Evolutionary conservation across 2,113 vertebrate species (phyloP).

Genomic region (Athene noctua): DNA sequence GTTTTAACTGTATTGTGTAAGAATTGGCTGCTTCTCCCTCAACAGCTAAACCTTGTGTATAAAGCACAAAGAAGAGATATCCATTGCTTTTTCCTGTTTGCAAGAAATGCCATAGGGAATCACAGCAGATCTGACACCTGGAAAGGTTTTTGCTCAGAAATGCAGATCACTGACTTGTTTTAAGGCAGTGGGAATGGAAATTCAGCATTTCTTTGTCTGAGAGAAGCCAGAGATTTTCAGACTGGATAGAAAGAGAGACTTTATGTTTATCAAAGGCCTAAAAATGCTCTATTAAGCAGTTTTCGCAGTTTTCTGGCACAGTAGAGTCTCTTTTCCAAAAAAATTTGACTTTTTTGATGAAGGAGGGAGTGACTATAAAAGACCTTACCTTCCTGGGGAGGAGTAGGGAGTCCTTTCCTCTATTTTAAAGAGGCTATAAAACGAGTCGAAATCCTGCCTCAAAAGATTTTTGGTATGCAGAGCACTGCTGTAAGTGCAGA

Average conservation of each 20-base stretch:
- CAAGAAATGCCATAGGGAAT: background rate
- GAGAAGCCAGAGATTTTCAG: background rate
- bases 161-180: background rate
- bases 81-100: background rate
- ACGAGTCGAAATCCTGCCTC: background rate
- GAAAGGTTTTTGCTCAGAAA: background rate
- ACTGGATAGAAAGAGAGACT: background rate
- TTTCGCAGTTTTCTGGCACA: fast-evolving
- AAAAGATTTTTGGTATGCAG: background rate
- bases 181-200: background rate
- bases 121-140: background rate
- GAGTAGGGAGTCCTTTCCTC: background rate
- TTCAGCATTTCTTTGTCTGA: background rate
- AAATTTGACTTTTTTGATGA: background rate
- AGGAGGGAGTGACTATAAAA: background rate
- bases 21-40: background rate
- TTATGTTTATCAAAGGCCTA: background rate
- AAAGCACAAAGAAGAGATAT: background rate
- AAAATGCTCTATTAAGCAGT: background rate
- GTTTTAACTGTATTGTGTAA: background rate
- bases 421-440: background rate
- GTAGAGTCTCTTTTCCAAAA: background rate
- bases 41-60: background rate
- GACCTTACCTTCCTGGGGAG: background rate
- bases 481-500: background rate